Evolutionary conservation across 2,888 invertebrate species (phyloP), one percentile per base, ranked within the genome.

Genomic region (Nebria brevicollis): DNA sequence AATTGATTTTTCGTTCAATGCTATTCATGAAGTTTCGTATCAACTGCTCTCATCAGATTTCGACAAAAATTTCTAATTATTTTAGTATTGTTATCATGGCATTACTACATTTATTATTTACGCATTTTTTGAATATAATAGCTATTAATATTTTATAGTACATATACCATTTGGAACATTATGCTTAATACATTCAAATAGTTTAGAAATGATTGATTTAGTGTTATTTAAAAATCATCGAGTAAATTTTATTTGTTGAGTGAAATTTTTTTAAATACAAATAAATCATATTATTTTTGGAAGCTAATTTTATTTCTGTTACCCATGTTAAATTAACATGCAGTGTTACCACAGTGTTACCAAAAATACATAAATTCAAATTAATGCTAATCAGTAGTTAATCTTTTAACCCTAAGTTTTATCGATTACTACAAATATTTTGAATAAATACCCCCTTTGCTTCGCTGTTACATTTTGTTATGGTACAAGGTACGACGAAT

Each of bases 361-460:
- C 3, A 54, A 54, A 54, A 54, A 54, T 54, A 54, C 8, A 8
- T 54, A 54, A 13, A 54, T 54, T 54, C 54, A 54, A 34, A 26
- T n/a, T 26, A 26, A n/a, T 73, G 41, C 2, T 75, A 75, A 75
- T 75, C 75, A 64, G 65, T 20, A 25, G 65, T 64, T 5, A 64
- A 75, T 64, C 74, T 74, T 42, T 15, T 15, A 64, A 64, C 43
- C 64, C 15, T 43, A n/a, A 65, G 25, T 41, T 81, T 81, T 76
- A 81, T 81, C 77, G 80, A 81, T 77, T 66, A 72, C 42, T 64
- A 81, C 77, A 75, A 80, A 80, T 77, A 77, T 81, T 81, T 81
- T 72, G 73, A 77, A 81, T 72, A 77, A 75, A 81, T 81, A 43
- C 66, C 54, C 75, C 74, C 65, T 34, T 65, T 75, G 72, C 81